Base-by-base conservation (phyloP, 1,140 invertebrate genomes). In the Seison nebaliae region DNA sequence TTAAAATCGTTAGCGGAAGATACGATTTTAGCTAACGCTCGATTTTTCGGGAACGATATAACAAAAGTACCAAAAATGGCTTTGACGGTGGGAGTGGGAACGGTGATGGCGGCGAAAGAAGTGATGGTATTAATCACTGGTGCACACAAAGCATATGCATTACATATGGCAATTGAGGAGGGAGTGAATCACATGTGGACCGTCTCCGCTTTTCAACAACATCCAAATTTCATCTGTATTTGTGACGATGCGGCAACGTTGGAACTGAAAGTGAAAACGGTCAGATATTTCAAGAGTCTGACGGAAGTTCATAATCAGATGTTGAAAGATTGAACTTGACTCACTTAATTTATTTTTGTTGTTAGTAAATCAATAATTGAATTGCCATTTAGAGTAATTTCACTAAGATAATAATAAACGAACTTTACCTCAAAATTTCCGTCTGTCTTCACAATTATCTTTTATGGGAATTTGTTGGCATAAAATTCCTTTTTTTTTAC, bases 131-230 rank as follows among this genome's bases (percentile, higher is more conserved):
- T 98, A 7, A 91, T 96, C 20, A 94, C 83, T 15, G 88, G 88
- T n/a, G 72, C 72, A 19, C 77, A 88, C 55, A 98, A 98, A 62
- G 71, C 88, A 4, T 76, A 84, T 53, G 88, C 88, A 31, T 66
- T 98, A 26, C 79, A 88, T 54, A 81, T 81, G 60, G 84, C 86
- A 2, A 77, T 94, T 44, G 84, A 93, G 59, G 77, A 86, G 57
- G 88, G 88, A 28, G 69, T 96, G 3, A 93, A 81, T 64, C 88
- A 96, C 61, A 96, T 96, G 88, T 96, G 88, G 83, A 96, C 88
- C 1, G 83, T 94, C 16, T 91, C 81, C 15, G 84, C 84, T 19
- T 93, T 98, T 63, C 88, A 98, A 59, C 77, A 51, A 31, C 58
- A 60, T 45, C 69, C 73, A 24, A 69, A 71, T 45, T 73, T 78